These are phyloP conservation scores for Lepidocolaptes lacrymiger DNA, from an alignment of 2,797 vertebrate genomes.

Conservation along the genomic window DNA sequence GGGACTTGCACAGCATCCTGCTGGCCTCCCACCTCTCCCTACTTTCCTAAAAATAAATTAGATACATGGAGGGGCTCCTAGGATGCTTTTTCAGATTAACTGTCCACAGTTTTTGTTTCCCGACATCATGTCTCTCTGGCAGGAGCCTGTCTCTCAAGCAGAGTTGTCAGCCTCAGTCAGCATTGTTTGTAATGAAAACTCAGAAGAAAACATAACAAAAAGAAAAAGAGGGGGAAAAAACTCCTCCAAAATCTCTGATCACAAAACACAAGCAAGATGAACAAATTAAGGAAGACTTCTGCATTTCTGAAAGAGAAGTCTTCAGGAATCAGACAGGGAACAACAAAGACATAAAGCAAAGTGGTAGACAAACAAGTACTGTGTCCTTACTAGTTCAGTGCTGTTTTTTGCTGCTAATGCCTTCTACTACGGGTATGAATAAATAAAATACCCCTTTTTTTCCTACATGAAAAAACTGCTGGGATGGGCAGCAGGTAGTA, in stretches of 20 bases:
- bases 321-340: background rate
- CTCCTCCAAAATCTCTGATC: background rate
- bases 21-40: background rate
- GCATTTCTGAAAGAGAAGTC: background rate
- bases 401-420: background rate
- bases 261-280: background rate
- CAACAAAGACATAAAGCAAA: background rate
- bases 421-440: background rate
- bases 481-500: background rate
- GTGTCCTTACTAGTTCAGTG: background rate
- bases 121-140: background rate
- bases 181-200: background rate
- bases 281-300: background rate
- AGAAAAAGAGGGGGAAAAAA: accelerated
- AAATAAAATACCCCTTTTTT: background rate
- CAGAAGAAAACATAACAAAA: background rate
- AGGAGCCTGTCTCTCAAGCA: background rate
- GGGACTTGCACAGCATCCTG: background rate
- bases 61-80: background rate
- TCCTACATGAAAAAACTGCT: no score
- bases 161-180: background rate
- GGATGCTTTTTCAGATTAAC: background rate
- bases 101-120: background rate
- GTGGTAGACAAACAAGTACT: background rate
- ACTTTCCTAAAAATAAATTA: background rate